These are phyloP conservation scores for Cosmia pyralina DNA, from an alignment of 2,888 invertebrate genomes.

Conservation along the genomic window DNA sequence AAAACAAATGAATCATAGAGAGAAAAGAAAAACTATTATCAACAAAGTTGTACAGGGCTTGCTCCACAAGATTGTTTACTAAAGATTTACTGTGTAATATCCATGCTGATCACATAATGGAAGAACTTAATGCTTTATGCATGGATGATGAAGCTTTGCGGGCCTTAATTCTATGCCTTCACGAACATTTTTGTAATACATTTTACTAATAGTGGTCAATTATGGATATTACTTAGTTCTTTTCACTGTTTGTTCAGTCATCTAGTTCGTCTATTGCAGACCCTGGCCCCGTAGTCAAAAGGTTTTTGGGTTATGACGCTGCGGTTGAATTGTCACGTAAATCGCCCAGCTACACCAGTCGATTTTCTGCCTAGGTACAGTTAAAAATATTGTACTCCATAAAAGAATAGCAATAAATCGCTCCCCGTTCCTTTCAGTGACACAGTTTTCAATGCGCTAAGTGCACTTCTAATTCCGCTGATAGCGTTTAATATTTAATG, in stretches of 20 bases:
- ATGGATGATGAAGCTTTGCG: slow-evolving; percentile 20
- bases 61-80: slow-evolving; percentile 43
- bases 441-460: slow-evolving; percentile 54
- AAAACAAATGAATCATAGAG: slow-evolving; percentile 54
- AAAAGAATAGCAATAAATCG: slow-evolving; percentile 40
- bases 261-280: neutral
- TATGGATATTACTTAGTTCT: neutral
- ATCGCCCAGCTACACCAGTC: neutral
- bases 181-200: neutral
- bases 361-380: neutral
- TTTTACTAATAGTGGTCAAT: slow-evolving; percentile 5
- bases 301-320: neutral
- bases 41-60: slow-evolving; percentile 53
- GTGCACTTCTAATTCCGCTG: slow-evolving; percentile 64
- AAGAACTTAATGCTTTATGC: slow-evolving; percentile 29
- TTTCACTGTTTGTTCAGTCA: neutral
- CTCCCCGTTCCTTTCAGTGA: slow-evolving; percentile 32
- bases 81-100: slow-evolving; percentile 53
- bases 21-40: slow-evolving; percentile 58
- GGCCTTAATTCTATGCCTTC: neutral
- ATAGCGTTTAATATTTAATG: slow-evolving; percentile 67
- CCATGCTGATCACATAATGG: slow-evolving; percentile 32
- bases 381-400: slow-evolving; percentile 2
- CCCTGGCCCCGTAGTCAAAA: neutral
- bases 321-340: neutral